Evolutionary conservation across 1,140 invertebrate species (phyloP).

Genomic region (Bombus polaris): DNA sequence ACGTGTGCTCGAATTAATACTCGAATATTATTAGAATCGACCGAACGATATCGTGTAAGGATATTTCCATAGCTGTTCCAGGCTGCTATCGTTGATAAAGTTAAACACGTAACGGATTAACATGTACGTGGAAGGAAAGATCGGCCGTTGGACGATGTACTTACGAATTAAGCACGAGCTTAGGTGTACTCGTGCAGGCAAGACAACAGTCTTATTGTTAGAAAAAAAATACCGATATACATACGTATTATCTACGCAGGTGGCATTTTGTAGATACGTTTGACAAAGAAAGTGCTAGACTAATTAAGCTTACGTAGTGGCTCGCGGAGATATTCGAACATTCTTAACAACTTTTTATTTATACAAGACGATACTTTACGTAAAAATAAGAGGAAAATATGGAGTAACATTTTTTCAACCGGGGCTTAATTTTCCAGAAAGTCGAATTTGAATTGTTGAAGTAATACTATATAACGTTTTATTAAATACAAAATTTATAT

Average conservation of each 20-base stretch:
- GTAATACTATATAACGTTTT: too few species aligned
- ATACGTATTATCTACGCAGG: background rate
- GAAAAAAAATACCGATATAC: background rate
- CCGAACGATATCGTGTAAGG: background rate
- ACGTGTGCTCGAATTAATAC: background rate
- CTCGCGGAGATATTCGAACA: too few species aligned
- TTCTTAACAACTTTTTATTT: too few species aligned
- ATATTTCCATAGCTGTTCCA: background rate
- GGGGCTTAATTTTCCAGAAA: too few species aligned
- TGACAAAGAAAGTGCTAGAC: background rate
- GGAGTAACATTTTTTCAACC: too few species aligned
- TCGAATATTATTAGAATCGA: background rate
- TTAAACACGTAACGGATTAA: background rate
- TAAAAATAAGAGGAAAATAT: too few species aligned
- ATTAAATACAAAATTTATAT: too few species aligned
- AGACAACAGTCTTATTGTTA: background rate
- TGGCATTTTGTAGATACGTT: background rate
- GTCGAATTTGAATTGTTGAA: too few species aligned
- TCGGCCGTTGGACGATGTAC: background rate
- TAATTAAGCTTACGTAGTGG: too few species aligned
- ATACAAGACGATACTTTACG: too few species aligned
- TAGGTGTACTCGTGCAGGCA: background rate
- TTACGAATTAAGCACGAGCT: background rate
- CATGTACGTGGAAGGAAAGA: background rate
- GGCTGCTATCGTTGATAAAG: background rate